Base-by-base conservation (phyloP, 2,888 invertebrate genomes). In the Pristionchus maxplancki region DNA sequence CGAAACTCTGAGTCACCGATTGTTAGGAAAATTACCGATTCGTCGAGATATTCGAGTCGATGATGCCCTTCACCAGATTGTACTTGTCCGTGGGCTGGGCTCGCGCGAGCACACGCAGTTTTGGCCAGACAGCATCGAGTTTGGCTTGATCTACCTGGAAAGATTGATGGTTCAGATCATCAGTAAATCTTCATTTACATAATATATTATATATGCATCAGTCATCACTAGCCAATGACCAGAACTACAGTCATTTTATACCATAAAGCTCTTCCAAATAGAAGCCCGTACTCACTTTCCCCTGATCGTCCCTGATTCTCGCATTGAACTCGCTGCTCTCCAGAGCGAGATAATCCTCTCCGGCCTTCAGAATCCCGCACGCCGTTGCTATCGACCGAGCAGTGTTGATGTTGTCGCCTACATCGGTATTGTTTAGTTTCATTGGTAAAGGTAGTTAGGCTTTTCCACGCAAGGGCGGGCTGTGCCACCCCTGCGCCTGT, bases 31-130 rank as follows among this genome's bases (percentile, higher is more conserved):
- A 6, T 78, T 44, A 89, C 90, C 98, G 96, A 93, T 97, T 97
- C 88, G 97, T 97, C 95, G 96, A 97, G 8, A 71, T n/a, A 9
- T 24, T 37, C 48, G 78, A 78, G 37, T 85, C 85, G 31, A 85
- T 85, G n/a, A 85, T 91, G 94, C 98, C 99, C 95, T 98, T 98
- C 24, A 99, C 99, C 37, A 99, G 96, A 20, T 97, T 97, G 95
- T 98, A 99, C 95, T 99, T 99, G 96, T 99, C 99, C 1, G 98
- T 97, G 34, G 99, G 99, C 28, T 98, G 99, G 8, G 99, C 99
- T 24, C 99, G 96, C 24, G 99, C 99, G 91, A 99, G 95, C 89
- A 99, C 99, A 90, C 98, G 96, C 90, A 99, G 96, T 94, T 97
- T 97, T 90, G 99, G 98, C 99, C 99, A 99, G 89, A 99, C 97